Evolutionary conservation across 2,797 vertebrate species (phyloP).

Genomic region (Spea hammondii): DNA sequence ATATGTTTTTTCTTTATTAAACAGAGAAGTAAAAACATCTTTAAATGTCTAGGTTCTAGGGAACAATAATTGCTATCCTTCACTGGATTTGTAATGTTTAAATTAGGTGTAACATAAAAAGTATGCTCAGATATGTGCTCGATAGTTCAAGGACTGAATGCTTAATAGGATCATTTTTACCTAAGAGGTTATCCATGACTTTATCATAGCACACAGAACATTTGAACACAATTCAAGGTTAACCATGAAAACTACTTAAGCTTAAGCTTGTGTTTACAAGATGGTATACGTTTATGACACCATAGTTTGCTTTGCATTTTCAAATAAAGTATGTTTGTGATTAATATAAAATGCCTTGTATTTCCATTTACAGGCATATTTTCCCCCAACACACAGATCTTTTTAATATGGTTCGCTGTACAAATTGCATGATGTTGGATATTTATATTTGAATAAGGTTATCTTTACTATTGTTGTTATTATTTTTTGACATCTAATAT

Average conservation of each 20-base stretch:
- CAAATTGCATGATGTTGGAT: too few species aligned
- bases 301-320: not conserved
- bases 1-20: too few species aligned
- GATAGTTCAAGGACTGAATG: slow-evolving; percentile 14
- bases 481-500: too few species aligned
- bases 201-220: slow-evolving; percentile 29
- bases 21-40: too few species aligned
- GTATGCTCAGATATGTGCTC: slow-evolving; percentile 20
- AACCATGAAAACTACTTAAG: slow-evolving; percentile 44
- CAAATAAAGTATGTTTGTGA: not conserved
- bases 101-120: not conserved
- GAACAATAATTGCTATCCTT: not conserved
- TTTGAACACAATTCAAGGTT: slow-evolving; percentile 31
- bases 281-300: not conserved
- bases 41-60: too few species aligned
- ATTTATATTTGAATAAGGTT: too few species aligned
- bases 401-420: too few species aligned
- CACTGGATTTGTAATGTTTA: not conserved
- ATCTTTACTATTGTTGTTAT: too few species aligned
- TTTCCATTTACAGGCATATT: too few species aligned
- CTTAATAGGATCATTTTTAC: slow-evolving; percentile 19
- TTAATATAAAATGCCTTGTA: not conserved
- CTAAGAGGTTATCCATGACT: slow-evolving; percentile 18
- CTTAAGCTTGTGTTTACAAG: slow-evolving; percentile 27
- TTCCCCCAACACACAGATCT: too few species aligned